Evolutionary conservation across 2,797 vertebrate species (phyloP).

Genomic region (Chanos chanos): DNA sequence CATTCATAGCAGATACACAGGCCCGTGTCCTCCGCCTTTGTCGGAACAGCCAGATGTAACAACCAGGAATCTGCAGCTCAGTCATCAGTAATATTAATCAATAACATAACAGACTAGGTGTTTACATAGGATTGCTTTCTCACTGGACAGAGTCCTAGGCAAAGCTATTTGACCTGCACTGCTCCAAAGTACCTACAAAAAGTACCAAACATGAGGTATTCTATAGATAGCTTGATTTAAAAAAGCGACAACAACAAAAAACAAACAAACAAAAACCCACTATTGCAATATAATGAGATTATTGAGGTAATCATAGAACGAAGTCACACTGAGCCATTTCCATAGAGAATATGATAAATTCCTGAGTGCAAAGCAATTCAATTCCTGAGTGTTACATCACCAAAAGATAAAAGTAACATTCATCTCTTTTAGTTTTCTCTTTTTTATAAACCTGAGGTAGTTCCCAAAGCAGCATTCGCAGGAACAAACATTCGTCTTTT

Average conservation of each 20-base stretch:
- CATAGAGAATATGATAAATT: conserved; percentile 41
- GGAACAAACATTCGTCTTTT: conserved; percentile 46
- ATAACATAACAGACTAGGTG: conserved; percentile 1
- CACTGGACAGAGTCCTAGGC: too few species aligned
- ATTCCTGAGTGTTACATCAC: conserved; percentile 70
- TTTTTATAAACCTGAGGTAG: conserved; percentile 70
- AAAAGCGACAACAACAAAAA: too few species aligned
- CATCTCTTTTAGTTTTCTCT: conserved; percentile 56
- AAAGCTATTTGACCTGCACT: too few species aligned
- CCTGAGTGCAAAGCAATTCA: conserved; percentile 69
- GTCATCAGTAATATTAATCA: conserved; percentile 51
- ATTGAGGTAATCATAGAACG: too few species aligned
- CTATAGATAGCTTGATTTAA: too few species aligned
- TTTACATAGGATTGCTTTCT: conserved; percentile 8
- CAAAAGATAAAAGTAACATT: conserved; percentile 57
- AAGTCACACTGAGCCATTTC: conserved; percentile 40
- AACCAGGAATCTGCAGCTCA: conserved; percentile 51
- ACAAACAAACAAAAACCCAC: too few species aligned
- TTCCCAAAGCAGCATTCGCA: conserved; percentile 68
- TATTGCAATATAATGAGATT: conserved; percentile 37
- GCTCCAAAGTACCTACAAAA: too few species aligned
- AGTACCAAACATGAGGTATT: too few species aligned
- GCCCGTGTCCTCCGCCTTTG: conserved; percentile 50
- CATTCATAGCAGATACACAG: conserved; percentile 61
- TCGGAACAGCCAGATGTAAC: conserved; percentile 60